Base-by-base conservation (phyloP, 2,888 invertebrate species). In the Troides oblongomaculatus region DNA sequence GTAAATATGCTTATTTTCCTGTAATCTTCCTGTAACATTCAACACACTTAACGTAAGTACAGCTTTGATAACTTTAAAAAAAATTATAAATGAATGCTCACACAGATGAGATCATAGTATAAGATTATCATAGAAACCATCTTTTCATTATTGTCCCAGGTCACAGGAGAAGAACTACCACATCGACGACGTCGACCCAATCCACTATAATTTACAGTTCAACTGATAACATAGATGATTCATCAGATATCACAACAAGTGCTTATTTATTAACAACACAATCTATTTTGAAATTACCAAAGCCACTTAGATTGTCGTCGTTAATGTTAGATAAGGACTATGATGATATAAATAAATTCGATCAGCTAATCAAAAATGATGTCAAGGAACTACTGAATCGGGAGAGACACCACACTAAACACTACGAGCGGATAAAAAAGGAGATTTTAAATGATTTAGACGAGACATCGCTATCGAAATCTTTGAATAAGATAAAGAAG, bases 81-180 rank as follows among this genome's bases (percentile, higher is more conserved):
- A 46, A 46, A 46, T 14, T 46, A 46, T 46, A 14, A 14, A 46
- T 14, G 14, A 14, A 46, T 3, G 12, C 4, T 46, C 12, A 14
- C 0, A 12, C 14, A 14, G 14, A 12, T 46, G 2, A 14, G 12
- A 14, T 14, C 1, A 46, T 46, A 46, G 39, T 39, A 1, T 39
- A 39, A 39, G 6, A 10, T 39, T 7, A 39, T 10, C 7, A 46
- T 46, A 14, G 4, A 3, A 46, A 46, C 17, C 12, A 14, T 46
- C 10, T 46, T 12, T 46, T 46, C 12, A 46, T 12, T 14, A 14
- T 46, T 46, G 0, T 12, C 46, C 3, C 85, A 92, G 92, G 90
- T 81, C 92, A 92, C 77, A 87, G 90, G 78, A 88, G 92, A 89
- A 92, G 90, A 88, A 90, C 90, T n/a, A 86, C 89, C 67, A 77